Evolutionary conservation across 1,140 invertebrate genomes (phyloP), one percentile per base, ranked within the genome.

Genomic region (Macrosteles quadrilineatus): DNA sequence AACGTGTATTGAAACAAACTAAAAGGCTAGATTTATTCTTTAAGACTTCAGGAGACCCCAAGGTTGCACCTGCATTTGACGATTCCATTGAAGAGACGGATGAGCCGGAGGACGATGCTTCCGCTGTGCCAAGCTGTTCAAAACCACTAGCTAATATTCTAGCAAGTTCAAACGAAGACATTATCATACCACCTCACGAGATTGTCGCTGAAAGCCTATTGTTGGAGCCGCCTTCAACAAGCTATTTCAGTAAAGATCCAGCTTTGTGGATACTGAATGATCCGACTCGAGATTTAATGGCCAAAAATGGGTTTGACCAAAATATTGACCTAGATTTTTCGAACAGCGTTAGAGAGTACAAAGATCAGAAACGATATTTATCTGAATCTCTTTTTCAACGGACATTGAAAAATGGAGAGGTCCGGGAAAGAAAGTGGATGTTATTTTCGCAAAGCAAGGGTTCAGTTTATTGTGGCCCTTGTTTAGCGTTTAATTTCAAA

Each of bases 361-460:
- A 65, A 31, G 45, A 72, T 66, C 36, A 30, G 1, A 40, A 31
- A 1, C 68, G 73, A 17, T 74, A 72, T 70, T 74, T 67, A 63
- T 40, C 71, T 45, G 31, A 68, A 69, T 67, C 64, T 32, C 67
- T 75, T 19, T 75, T 75, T 70, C 29, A 67, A n/a, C 62, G 72
- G 59, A 67, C 73, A 71, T 53, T 75, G 1, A 12, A 72, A 19
- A 76, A 76, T 72, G 72, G 74, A 12, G 74, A 77, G 73, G 68
- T 65, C 31, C 50, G 19, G 59, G 43, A 29, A 36, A 70, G 76
- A 30, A 53, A 65, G 1, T 77, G 70, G 73, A 23, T 75, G 65
- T 47, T 76, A 55, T 77, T 74, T 72, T 76, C 75, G 3, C 9
- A 71, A 73, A 74, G 69, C 29, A 73, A 69, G 11, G 72, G 73